Base-by-base conservation (phyloP, 2,888 invertebrate genomes). In the Nipponacmea schrenckii region DNA sequence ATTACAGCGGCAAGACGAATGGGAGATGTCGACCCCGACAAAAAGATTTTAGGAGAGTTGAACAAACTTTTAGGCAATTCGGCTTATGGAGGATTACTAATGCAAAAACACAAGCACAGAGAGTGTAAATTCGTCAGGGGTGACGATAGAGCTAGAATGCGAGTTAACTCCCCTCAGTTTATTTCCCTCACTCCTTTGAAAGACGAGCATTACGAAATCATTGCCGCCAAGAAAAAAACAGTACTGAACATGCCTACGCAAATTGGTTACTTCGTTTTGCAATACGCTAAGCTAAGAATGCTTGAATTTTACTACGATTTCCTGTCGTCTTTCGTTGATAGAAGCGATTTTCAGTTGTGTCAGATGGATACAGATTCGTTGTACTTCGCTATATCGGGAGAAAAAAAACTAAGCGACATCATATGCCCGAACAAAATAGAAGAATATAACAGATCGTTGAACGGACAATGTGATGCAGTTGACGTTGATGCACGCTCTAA, bases 41-140 rank as follows among this genome's bases (percentile, higher is more conserved):
- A 44, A 17, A 44, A 31, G 17, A 64, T 64, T 44, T 44, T 64
- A 44, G 64, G 64, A 10, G 64, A 64, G 31, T 31, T 64, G 39
- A 44, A 44, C 31, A 64, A 64, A 64, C 44, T 64, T 20, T 44
- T 64, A 27, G 64, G 64, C 20, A 64, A 26, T 31, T 44, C 39
- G 39, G 39, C 64, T 17, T 64, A 64, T 31, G 64, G 64, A 2
- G 31, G 39, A 10, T 44, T 64, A 44, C 31, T 64, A 31, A 26
- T 64, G 64, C 39, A 64, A 44, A 64, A 64, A 64, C 44, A 31
- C n/a, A 31, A 44, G 20, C 64, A 64, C 64, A 64, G 39, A 64
- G 44, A 64, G n/a, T 64, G 64, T 64, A 12, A 12, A 44, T 64
- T 44, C 31, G 31, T 20, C 2, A 31, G 44, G 12, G 64, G 64